Evolutionary conservation across 2,888 invertebrate genomes (phyloP).

Genomic region (Acleris cristana): DNA sequence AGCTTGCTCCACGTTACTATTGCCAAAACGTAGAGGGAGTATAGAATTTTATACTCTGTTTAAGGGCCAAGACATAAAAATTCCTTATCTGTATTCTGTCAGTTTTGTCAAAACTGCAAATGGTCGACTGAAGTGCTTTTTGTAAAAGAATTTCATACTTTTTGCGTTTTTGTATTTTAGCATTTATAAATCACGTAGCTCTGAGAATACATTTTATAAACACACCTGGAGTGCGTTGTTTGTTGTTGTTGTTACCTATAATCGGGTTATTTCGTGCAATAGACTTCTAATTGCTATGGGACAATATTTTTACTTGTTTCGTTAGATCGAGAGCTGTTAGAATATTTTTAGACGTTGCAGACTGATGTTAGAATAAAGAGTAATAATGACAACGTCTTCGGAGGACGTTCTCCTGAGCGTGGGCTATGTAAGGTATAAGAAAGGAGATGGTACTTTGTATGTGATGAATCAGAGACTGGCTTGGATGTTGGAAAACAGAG

Average conservation of each 20-base stretch:
- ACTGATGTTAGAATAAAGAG: constrained; percentile 7
- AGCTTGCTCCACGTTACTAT: no score
- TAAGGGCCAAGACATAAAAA: neutral
- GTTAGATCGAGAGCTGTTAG: constrained; percentile 7
- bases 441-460: constrained; percentile 97
- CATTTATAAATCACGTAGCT: constrained; percentile 33
- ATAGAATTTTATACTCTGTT: no score
- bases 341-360: constrained; percentile 10
- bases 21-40: no score
- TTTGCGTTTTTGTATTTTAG: constrained; percentile 53
- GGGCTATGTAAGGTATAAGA: constrained; percentile 96
- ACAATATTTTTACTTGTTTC: constrained; percentile 32
- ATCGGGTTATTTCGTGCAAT: constrained; percentile 17
- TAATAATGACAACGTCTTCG: constrained; percentile 91
- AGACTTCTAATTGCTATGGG: constrained; percentile 26
- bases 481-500: constrained; percentile 97
- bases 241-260: neutral
- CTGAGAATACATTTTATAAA: constrained; percentile 1
- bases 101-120: constrained; percentile 60
- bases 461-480: constrained; percentile 98
- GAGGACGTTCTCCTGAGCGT: constrained; percentile 98
- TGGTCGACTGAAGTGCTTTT: constrained; percentile 71
- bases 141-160: constrained; percentile 59
- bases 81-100: constrained; percentile 18
- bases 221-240: constrained; percentile 1